Evolutionary conservation across 2,797 vertebrate species (phyloP).

Genomic region (Chanos chanos): DNA sequence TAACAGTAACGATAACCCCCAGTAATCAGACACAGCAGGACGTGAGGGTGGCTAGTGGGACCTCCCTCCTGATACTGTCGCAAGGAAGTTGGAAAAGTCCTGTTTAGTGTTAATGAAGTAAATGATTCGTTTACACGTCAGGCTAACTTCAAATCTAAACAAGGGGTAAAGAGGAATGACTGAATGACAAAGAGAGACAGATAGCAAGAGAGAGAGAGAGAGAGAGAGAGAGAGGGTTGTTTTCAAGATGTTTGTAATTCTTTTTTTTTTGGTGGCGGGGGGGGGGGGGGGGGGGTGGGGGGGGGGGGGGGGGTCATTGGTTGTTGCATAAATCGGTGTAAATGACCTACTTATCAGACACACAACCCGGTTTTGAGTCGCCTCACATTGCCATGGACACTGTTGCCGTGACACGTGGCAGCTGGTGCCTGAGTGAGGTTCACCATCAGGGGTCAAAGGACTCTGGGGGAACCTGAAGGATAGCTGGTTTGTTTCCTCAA

Average conservation of each 20-base stretch:
- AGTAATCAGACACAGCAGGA: background rate
- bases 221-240: background rate
- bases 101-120: too few species aligned
- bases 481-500: slow-evolving; percentile 22
- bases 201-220: too few species aligned
- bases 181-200: too few species aligned
- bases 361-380: slow-evolving; percentile 10
- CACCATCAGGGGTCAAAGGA: slow-evolving; percentile 25
- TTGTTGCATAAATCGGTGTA: slow-evolving; percentile 16
- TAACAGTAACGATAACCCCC: background rate
- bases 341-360: slow-evolving; percentile 8
- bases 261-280: slow-evolving; percentile 48
- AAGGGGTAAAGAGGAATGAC: too few species aligned
- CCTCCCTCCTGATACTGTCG: background rate
- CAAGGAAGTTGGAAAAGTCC: background rate
- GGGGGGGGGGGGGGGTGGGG: background rate
- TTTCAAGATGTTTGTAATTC: slow-evolving; percentile 51
- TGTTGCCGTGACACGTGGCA: slow-evolving; percentile 31
- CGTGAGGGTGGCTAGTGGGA: background rate
- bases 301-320: background rate
- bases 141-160: too few species aligned
- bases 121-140: too few species aligned
- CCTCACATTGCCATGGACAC: background rate
- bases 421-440: slow-evolving; percentile 25
- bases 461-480: slow-evolving; percentile 4